Percentiles rank a stretch among this genome's conserved stretches.
Conservation (phyloP, 2,888 invertebrate species). For the Acleris cristana region DNA sequence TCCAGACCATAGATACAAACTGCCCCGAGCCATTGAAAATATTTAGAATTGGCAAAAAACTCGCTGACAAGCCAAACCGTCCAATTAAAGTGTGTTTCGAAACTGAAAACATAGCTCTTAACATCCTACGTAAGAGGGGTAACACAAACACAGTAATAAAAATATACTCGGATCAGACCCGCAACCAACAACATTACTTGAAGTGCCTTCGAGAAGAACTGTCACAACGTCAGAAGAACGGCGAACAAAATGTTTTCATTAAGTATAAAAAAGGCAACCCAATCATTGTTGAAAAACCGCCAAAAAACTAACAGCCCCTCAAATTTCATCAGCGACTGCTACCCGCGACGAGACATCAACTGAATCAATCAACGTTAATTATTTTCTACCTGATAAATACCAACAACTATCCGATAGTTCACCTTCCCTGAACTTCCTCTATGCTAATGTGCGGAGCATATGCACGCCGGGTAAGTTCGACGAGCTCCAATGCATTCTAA, state of each 20-base stretch:
- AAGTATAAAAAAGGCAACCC: conserved; percentile 28
- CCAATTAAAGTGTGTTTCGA: conserved; percentile 24
- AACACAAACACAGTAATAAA: not conserved
- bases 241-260: conserved; percentile 19
- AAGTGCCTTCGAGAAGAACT: conserved; percentile 18
- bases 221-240: conserved; percentile 13
- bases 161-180: conserved; percentile 28
- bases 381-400: not conserved
- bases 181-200: conserved; percentile 8
- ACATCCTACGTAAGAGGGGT: conserved; percentile 12
- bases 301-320: conserved; percentile 25
- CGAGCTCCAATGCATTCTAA: conserved; percentile 4
- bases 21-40: conserved; percentile 25
- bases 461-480: not conserved
- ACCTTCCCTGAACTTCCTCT: conserved; percentile 6
- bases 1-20: not conserved
- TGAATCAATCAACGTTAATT: not conserved
- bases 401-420: not conserved
- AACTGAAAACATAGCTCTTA: conserved; percentile 9
- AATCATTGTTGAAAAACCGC: conserved; percentile 13
- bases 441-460: conserved; percentile 12
- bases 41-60: conserved; percentile 20
- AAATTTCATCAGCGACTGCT: not conserved
- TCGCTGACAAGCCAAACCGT: conserved; percentile 12
- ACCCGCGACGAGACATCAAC: not conserved